Conservation (phyloP, 2,113 vertebrate genomes). For the Hippocampus abdominalis region DNA sequence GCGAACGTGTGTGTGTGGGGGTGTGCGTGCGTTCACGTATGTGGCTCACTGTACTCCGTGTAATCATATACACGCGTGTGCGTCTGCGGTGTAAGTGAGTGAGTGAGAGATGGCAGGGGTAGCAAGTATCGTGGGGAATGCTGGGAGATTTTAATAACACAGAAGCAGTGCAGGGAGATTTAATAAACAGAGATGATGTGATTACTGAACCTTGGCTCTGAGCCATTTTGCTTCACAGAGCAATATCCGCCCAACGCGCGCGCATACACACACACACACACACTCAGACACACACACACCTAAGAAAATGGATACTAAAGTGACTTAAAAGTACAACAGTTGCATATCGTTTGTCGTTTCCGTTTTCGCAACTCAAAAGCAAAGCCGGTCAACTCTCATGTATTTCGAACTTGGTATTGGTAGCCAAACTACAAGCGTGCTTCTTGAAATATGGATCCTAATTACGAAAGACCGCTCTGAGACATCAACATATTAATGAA, state of each 20-base stretch:
- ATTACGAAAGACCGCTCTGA: conserved; percentile 39
- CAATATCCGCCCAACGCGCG: conserved; percentile 77
- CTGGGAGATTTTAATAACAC: conserved; percentile 95
- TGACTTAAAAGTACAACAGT: conserved; percentile 63
- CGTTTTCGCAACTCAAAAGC: neutral
- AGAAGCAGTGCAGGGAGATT: conserved; percentile 89
- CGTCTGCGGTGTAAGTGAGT: conserved; percentile 41
- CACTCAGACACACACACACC: conserved; percentile 18
- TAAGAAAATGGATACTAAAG: conserved; percentile 66
- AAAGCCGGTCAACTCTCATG: conserved; percentile 26
- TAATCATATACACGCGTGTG: conserved; percentile 17
- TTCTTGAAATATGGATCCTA: neutral
- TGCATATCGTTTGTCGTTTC: conserved; percentile 59
- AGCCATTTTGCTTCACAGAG: conserved; percentile 82
- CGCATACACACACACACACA: conserved; percentile 11
- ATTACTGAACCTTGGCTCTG: conserved; percentile 86
- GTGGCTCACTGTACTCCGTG: neutral
- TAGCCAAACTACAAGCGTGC: neutral
- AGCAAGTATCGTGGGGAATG: conserved; percentile 79
- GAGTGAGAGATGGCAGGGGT: conserved; percentile 65
- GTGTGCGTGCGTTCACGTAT: conserved; percentile 18
- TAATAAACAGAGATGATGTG: conserved; percentile 94
- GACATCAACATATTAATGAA: conserved; percentile 61
- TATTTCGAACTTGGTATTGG: neutral
- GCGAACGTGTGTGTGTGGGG: conserved; percentile 23